A percentile compares a stretch with the other conserved stretches of the same genome.
Conservation (phyloP, 1,140 invertebrate genomes). For the Maconellicoccus hirsutus region DNA sequence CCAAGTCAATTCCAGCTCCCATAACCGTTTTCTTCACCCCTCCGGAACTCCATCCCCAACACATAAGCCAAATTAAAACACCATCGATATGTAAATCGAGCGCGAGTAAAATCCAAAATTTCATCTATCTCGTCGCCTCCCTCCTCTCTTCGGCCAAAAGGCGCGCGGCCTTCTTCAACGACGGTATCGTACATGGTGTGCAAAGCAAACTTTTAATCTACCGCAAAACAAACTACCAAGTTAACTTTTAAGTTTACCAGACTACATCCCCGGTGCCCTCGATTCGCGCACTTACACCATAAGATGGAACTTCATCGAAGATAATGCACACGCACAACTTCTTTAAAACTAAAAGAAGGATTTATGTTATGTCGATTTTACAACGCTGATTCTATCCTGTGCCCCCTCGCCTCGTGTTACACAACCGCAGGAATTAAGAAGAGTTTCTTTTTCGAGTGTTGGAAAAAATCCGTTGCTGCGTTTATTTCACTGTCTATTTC, state of each 20-base stretch:
- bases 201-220: constrained; percentile 17
- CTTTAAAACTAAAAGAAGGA: constrained; percentile 18
- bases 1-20: no score
- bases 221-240: constrained; percentile 12
- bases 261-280: not conserved
- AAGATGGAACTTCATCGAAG: not conserved
- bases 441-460: not conserved
- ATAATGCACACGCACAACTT: constrained; percentile 14
- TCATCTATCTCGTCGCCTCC: no score
- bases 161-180: no score
- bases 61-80: no score
- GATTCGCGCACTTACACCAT: no score
- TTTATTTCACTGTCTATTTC: no score
- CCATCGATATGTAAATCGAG: no score
- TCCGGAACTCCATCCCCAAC: no score
- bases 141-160: no score
- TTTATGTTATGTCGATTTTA: constrained; percentile 16
- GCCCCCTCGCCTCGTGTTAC: not conserved
- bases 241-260: constrained; percentile 3
- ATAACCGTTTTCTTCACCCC: no score
- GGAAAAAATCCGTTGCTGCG: no score
- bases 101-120: no score
- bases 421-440: constrained; percentile 13
- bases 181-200: not conserved
- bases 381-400: not conserved